Evolutionary conservation across 2,113 vertebrate genomes (phyloP).

Genomic region (Chascanopsetta lugubris): DNA sequence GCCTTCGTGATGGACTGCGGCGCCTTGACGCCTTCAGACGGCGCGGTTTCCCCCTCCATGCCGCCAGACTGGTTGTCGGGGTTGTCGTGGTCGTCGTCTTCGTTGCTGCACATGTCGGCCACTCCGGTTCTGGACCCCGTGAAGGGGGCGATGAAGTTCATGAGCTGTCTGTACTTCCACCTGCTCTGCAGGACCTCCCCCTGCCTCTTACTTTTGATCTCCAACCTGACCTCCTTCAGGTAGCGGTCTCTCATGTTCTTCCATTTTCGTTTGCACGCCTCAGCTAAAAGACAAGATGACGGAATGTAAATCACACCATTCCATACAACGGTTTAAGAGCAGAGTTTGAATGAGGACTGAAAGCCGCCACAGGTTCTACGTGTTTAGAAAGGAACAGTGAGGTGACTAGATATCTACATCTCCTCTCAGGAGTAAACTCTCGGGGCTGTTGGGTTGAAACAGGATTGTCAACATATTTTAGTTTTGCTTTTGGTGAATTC

Average conservation of each 20-base stretch:
- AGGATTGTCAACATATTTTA: too few species aligned
- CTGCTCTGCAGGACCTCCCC: conserved; percentile 62
- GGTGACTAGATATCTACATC: too few species aligned
- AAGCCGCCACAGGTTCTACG: too few species aligned
- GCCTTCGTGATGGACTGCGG: conserved; percentile 38
- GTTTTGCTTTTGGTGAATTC: too few species aligned
- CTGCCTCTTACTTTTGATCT: conserved; percentile 70
- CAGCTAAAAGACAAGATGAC: conserved; percentile 54
- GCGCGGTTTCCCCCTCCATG: conserved; percentile 36
- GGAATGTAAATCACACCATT: not conserved
- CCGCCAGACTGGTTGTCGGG: conserved; percentile 45
- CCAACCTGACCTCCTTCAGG: conserved; percentile 74
- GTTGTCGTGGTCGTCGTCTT: conserved; percentile 51
- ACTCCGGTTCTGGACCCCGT: conserved; percentile 62
- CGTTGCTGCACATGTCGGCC: conserved; percentile 39
- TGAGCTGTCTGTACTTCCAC: conserved; percentile 75
- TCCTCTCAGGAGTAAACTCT: too few species aligned
- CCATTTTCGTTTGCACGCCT: conserved; percentile 79
- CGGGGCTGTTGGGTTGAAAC: too few species aligned
- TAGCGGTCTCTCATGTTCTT: conserved; percentile 81
- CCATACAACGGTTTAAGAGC: too few species aligned
- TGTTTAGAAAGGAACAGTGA: too few species aligned
- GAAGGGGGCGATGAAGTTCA: conserved; percentile 76
- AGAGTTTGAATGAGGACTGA: too few species aligned
- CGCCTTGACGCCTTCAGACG: conserved; percentile 34